Evolutionary conservation across 1,140 invertebrate species (phyloP).

Genomic region (Papilio xuthus): DNA sequence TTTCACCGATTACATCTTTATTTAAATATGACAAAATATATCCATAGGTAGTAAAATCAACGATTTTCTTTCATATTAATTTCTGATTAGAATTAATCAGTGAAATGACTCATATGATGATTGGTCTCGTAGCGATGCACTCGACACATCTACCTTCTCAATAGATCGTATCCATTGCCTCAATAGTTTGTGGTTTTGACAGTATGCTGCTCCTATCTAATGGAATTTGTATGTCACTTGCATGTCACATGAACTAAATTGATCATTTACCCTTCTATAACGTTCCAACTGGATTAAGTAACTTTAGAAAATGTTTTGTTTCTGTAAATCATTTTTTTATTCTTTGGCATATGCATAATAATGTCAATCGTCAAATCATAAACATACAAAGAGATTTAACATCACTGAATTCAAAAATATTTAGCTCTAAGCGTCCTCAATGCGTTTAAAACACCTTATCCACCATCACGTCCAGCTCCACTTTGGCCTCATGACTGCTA

Average conservation of each 20-base stretch:
- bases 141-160: background rate
- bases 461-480: background rate
- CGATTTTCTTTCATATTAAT: background rate
- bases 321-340: background rate
- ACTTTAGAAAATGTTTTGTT: background rate
- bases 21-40: no score
- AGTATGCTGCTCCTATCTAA: conserved; percentile 13
- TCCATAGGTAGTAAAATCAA: no score
- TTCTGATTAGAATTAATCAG: background rate
- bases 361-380: no score
- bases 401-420: background rate
- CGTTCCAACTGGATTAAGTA: background rate
- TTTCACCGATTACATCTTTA: no score
- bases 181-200: conserved; percentile 34
- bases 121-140: background rate
- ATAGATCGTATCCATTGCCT: conserved; percentile 30
- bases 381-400: background rate
- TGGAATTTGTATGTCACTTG: conserved; percentile 33
- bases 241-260: conserved; percentile 19
- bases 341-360: no score
- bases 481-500: background rate
- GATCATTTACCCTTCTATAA: background rate
- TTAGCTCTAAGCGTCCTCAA: background rate
- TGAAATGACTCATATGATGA: background rate
- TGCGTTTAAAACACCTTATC: background rate